Conservation (phyloP, 2,113 vertebrate genomes). For the Rattus norvegicus region GRCr8 NC_086020.1:248733001-248733500, state of each 20-base stretch:
- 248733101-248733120: not conserved
- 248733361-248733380: conserved; percentile 36
- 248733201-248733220: conserved; percentile 4
- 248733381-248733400: conserved; percentile 41
- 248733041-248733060: not conserved
- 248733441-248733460: conserved; percentile 69
- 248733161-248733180: conserved; percentile 9
- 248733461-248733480: conserved; percentile 65
- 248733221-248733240: conserved; percentile 24
- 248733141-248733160: not conserved
- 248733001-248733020: too few relatives aligned
- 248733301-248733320: conserved; percentile 22
- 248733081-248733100: conserved; percentile 14
- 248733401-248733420: conserved; percentile 51
- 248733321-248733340: conserved; percentile 4
- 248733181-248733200: conserved; percentile 22
- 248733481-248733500: conserved; percentile 62
- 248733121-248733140: not conserved
- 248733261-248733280: conserved; percentile 33
- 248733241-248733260: conserved; percentile 43
- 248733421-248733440: conserved; percentile 9
- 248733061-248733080: not conserved
- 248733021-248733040: conserved; percentile 35
- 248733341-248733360: not conserved
- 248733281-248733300: conserved; percentile 44